Base-by-base conservation (phyloP, 2,888 invertebrate species). In the Trissoscelio sp. region DNA sequence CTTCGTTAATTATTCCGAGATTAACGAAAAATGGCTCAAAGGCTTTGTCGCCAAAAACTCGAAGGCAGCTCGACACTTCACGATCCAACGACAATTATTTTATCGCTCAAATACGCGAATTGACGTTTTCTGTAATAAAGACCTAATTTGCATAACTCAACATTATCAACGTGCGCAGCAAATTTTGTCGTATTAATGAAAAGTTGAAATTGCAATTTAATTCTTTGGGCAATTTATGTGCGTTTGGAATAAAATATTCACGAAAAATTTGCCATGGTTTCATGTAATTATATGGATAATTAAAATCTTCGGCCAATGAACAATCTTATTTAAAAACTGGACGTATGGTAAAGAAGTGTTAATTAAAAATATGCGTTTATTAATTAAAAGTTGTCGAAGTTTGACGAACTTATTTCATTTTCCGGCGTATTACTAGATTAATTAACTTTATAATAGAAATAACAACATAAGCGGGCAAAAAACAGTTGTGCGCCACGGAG, bases 21-120 rank as follows among this genome's bases (percentile, higher is more conserved):
- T 80, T 70, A 80, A 53, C 11, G 74, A 80, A 80, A 73, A 80
- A 80, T 57, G 31, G 46, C 11, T 74, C 66, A 66, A 66, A 72
- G 58, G 51, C 60, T 64, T 64, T 58, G 28, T 14, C 24, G 34
- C 3, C 22, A 28, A 39, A 60, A 48, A 20, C 18, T 39, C 3
- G 24, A 55, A 48, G 28, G 16, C 14, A 39, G 4, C 14, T 55
- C 14, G 44, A 44, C 39, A 18, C 7, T 28, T 14, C 51, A 62
- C 44, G 24, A 69, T 62, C 14, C 42, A 14, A 24, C 46, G 28
- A 42, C 39, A 16, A 77, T 69, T 60, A 69, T 62, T 48, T 69
- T 62, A 46, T 34, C 20, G 39, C 12, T 12, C 48, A 58, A 75
- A 75, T 75, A 70, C 31, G 1, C 48, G 39, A 46, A 24, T 75